A percentile compares a stretch with the other conserved stretches of the same genome.
Evolutionary conservation across 2,113 vertebrate species (phyloP).

Genomic region (Lates calcarifer): DNA sequence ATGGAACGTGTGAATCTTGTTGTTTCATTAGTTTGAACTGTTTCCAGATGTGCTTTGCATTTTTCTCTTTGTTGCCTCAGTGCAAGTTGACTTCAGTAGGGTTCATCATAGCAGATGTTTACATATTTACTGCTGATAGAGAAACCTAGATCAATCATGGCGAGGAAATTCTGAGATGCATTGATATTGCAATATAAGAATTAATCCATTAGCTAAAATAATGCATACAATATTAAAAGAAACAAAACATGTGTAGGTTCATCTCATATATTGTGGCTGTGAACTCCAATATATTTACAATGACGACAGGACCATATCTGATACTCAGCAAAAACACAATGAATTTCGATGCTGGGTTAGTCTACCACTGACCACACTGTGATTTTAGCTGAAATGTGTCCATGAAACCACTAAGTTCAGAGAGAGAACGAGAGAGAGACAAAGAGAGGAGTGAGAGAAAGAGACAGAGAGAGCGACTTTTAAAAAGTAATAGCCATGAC

Average conservation of each 20-base stretch:
- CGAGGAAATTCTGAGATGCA: background rate
- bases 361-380: conserved; percentile 15
- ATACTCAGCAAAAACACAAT: conserved; percentile 11
- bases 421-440: conserved; percentile 5
- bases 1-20: conserved; percentile 14
- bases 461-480: conserved; percentile 35
- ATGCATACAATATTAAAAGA: background rate
- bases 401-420: conserved; percentile 22
- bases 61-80: background rate
- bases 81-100: background rate
- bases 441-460: background rate
- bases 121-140: background rate
- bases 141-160: background rate
- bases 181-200: background rate
- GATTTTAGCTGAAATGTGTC: conserved; percentile 44
- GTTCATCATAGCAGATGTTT: conserved; percentile 3
- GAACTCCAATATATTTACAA: background rate
- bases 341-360: conserved; percentile 2
- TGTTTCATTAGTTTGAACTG: conserved; percentile 9
- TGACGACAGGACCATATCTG: background rate
- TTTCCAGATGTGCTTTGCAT: conserved; percentile 18
- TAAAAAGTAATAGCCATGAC: conserved; percentile 64
- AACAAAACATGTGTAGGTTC: background rate
- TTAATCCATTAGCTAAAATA: background rate
- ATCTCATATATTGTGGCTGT: background rate